Percentiles rank a stretch among this genome's conserved stretches.
phyloP scores from a whole-genome alignment of 2,888 invertebrate species.

The Tenthredo amoena region DNA sequence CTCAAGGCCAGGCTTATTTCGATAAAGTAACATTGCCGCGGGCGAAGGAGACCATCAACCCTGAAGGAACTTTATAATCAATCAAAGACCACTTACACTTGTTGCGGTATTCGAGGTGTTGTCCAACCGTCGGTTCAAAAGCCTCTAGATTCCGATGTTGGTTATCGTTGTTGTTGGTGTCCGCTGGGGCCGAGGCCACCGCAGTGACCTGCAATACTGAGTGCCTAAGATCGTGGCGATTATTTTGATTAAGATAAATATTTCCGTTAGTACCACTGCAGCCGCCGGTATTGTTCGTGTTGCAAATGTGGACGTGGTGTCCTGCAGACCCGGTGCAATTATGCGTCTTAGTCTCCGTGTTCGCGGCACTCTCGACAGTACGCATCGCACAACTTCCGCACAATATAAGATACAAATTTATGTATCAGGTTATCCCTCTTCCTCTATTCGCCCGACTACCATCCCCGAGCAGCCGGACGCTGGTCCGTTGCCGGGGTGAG shows the following conservation, averaged over 20 bases:
- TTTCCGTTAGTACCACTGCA: slow-evolving; percentile 51
- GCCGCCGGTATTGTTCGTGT: slow-evolving; percentile 52
- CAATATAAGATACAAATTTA: not conserved
- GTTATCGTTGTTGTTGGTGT: slow-evolving; percentile 75
- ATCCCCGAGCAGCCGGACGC: slow-evolving; percentile 50
- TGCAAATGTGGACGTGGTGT: slow-evolving; percentile 24
- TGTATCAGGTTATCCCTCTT: not conserved
- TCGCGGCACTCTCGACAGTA: slow-evolving; percentile 71
- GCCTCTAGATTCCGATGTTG: slow-evolving; percentile 74
- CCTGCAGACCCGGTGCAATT: slow-evolving; percentile 23
- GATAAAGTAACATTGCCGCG: not conserved
- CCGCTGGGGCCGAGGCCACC: slow-evolving; percentile 63
- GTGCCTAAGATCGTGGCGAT: not conserved
- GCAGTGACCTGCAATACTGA: slow-evolving; percentile 6
- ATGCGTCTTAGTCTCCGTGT: slow-evolving; percentile 58
- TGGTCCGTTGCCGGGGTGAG: slow-evolving; percentile 41
- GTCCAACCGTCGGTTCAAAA: slow-evolving; percentile 63
- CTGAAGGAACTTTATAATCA: not conserved
- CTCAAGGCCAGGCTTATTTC: not conserved
- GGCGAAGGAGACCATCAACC: not conserved
- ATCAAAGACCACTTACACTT: slow-evolving; percentile 73
- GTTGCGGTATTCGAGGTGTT: slow-evolving; percentile 72
- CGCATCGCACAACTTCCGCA: slow-evolving; percentile 64
- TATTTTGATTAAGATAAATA: slow-evolving; percentile 53
- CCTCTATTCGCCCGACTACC: not conserved